A percentile compares a stretch with the other conserved stretches of the same genome.
Conservation (phyloP, 2,888 invertebrate species). For the Antitype chi region DNA sequence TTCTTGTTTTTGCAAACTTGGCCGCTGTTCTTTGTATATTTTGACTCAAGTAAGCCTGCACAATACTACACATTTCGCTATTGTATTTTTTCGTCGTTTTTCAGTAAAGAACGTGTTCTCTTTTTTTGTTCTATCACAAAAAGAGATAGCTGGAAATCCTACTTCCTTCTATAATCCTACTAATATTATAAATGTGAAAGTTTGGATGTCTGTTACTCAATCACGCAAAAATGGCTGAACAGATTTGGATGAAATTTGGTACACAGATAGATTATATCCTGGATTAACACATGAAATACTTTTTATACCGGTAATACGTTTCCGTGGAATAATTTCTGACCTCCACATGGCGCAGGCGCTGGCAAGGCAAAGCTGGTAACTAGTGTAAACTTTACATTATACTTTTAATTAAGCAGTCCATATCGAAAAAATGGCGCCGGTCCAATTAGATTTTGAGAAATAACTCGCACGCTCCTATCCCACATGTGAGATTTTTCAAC, state of each 20-base stretch:
- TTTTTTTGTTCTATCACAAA: conserved; percentile 27
- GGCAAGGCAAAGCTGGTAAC: neutral
- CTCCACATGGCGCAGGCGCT: no score
- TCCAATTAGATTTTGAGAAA: conserved; percentile 67
- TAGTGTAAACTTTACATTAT: conserved; percentile 13
- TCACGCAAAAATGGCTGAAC: no score
- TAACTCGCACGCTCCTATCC: conserved; percentile 75
- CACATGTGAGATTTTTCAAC: conserved; percentile 85
- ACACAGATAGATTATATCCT: no score
- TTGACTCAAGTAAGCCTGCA: conserved; percentile 40
- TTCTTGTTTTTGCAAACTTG: conserved; percentile 41
- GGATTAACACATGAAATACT: no score
- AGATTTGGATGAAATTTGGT: no score
- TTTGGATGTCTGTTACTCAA: no score
- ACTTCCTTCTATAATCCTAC: no score
- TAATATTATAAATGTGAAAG: no score
- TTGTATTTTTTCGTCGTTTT: conserved; percentile 30
- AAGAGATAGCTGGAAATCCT: conserved; percentile 8
- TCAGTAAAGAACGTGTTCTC: conserved; percentile 14
- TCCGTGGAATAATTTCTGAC: no score
- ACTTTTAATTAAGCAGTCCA: conserved; percentile 42
- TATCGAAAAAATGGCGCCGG: conserved; percentile 34
- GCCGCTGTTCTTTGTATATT: conserved; percentile 38
- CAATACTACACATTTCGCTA: conserved; percentile 12
- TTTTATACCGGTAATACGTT: no score